Conservation (phyloP, 2,113 vertebrate species). For the Trogon melanurus region DNA sequence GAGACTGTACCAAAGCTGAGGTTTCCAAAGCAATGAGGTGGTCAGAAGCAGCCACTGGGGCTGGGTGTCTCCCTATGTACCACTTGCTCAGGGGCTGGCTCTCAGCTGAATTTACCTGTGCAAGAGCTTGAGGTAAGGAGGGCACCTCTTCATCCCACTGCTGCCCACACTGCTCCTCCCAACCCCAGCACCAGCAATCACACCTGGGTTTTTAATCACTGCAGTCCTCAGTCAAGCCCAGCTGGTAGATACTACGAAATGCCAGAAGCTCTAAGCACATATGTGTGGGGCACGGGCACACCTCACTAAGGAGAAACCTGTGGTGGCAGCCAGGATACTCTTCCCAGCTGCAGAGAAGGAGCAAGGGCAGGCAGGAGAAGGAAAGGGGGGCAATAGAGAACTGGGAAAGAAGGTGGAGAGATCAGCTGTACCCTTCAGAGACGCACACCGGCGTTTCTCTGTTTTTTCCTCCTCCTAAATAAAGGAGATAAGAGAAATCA, state of each 20-base stretch:
- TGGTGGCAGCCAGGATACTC: not conserved
- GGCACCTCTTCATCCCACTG: not conserved
- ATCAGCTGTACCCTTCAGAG: not conserved
- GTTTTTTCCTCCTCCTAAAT: slow-evolving; percentile 13
- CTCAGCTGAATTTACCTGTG: not conserved
- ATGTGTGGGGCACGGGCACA: accelerated
- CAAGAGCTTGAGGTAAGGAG: accelerated
- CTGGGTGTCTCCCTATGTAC: not conserved
- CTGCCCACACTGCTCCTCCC: not conserved
- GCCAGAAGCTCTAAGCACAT: not conserved
- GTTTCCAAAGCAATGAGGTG: not conserved
- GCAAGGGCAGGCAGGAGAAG: not conserved
- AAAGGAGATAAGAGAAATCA: slow-evolving; percentile 42
- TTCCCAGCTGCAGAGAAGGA: not conserved
- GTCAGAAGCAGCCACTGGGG: not conserved
- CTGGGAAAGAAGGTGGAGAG: not conserved
- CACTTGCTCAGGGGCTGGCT: not conserved
- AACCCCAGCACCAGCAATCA: not conserved
- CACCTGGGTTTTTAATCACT: not conserved
- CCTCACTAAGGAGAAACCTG: not conserved
- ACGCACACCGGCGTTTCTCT: not conserved
- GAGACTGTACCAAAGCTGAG: not conserved
- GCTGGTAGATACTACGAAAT: not conserved
- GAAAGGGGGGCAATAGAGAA: not conserved
- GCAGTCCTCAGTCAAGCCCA: not conserved